A percentile compares a stretch with the other conserved stretches of the same genome.
These are phyloP conservation scores for Napeogenes inachia DNA, from an alignment of 2,888 invertebrate species.

Conservation along the genomic window DNA sequence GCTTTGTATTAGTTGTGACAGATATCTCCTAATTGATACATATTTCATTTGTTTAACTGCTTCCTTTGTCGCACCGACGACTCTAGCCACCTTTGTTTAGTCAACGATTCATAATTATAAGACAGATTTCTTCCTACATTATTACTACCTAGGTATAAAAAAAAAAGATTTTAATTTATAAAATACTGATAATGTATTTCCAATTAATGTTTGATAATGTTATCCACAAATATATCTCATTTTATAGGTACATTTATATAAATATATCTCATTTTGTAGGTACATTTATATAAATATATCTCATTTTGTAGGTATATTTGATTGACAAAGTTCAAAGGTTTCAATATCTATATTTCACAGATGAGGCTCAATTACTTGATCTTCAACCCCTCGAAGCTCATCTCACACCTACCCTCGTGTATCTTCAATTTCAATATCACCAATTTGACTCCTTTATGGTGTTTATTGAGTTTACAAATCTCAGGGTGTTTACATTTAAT, in stretches of 20 bases:
- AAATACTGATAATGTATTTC: background rate
- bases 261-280: too few species aligned
- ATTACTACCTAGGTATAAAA: too few species aligned
- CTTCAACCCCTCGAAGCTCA: slow-evolving; percentile 6
- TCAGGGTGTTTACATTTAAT: too few species aligned
- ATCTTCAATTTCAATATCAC: slow-evolving; percentile 12
- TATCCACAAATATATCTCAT: too few species aligned
- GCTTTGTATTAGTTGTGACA: slow-evolving; percentile 42
- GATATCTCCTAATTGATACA: slow-evolving; percentile 31
- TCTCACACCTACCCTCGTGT: slow-evolving; percentile 22
- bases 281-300: too few species aligned
- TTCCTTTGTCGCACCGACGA: slow-evolving; percentile 24
- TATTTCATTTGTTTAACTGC: slow-evolving; percentile 27
- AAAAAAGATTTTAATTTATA: background rate
- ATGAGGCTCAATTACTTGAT: slow-evolving; percentile 1
- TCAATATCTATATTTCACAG: too few species aligned
- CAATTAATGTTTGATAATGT: too few species aligned
- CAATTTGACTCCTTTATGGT: slow-evolving; percentile 6
- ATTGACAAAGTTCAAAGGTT: too few species aligned
- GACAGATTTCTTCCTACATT: too few species aligned
- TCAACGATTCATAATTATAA: background rate
- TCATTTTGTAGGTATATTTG: too few species aligned
- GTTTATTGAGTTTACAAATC: too few species aligned
- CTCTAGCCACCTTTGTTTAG: slow-evolving; percentile 7
- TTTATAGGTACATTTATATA: too few species aligned